A percentile compares a stretch with the other conserved stretches of the same genome.
Evolutionary conservation across 1,140 invertebrate species (phyloP).

Genomic region (Drosophila willistoni): DNA sequence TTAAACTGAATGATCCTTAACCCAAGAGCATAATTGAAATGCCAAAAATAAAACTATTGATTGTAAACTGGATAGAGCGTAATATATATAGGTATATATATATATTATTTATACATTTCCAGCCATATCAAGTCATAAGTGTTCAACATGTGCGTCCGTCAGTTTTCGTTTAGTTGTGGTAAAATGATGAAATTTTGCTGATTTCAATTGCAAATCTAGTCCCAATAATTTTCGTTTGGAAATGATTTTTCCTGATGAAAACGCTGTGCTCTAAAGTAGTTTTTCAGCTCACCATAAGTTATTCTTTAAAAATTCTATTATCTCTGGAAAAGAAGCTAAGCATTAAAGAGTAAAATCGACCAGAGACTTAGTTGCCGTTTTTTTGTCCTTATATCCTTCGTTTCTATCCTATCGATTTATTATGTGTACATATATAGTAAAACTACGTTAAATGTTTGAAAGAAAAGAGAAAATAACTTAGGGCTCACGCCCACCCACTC

Average conservation of each 20-base stretch:
- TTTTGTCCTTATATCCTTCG: constrained; percentile 23
- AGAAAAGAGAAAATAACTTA: constrained; percentile 18
- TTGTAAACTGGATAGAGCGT: no score
- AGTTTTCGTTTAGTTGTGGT: no score
- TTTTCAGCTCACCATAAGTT: background rate
- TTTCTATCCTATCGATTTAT: constrained; percentile 67
- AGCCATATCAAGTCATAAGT: no score
- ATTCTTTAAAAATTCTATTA: constrained; percentile 1
- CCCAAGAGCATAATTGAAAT: no score
- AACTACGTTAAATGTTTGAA: constrained; percentile 59
- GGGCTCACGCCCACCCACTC: constrained; percentile 48
- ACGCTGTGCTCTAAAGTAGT: background rate
- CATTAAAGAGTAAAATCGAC: constrained; percentile 18
- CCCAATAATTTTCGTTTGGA: no score
- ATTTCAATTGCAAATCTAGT: background rate
- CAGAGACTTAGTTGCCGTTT: constrained; percentile 10
- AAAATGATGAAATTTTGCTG: background rate
- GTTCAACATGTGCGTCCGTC: no score
- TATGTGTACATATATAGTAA: constrained; percentile 43
- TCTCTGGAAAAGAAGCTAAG: background rate
- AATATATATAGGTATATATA: no score
- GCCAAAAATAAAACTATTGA: no score
- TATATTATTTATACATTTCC: no score
- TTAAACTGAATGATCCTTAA: no score
- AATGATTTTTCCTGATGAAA: background rate